Base-by-base conservation (phyloP, 1,140 invertebrate species). In the Drosophila setifemur region DNA sequence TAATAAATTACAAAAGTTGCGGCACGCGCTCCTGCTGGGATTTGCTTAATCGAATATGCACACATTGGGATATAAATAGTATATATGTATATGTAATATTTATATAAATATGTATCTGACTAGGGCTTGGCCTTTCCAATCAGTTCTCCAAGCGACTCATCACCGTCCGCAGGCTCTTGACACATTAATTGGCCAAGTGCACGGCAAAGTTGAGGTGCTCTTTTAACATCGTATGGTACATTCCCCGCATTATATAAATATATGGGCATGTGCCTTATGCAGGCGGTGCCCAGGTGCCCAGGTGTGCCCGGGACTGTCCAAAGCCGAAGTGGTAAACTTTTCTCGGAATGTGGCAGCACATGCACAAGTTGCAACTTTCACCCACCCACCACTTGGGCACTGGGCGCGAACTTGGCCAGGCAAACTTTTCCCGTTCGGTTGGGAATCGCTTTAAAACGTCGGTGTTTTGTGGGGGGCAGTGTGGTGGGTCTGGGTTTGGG, bases 1-100 rank as follows among this genome's bases (percentile, higher is more conserved):
- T 86, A 86, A 86, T 86, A 86, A 70, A 86, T 86, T 81, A 50
- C 63, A 49, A 85, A 81, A 81, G 67, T 86, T 86, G 33, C 33
- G 48, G 44, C 61, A 50, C 47, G 52, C 29, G 19, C 35, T 49
- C 31, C 57, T 44, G 48, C 39, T 64, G 75, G 71, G 72, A 76
- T 86, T 86, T 61, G 44, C 47, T 70, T 75, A 86, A 86, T 76
- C 81, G 81, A 86, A 86, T 85, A 72, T 86, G 60, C 71, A 58
- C 72, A 78, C 50, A 43, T 43, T 23, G 29, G 63, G 37, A 28
- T 16, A 31, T 14, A n/a, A 2, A n/a, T 31, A 12, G 23, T 14
- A n/a, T 6, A n/a, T 31, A 12, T 18, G 16, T 7, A 18, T 1
- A 16, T 23, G 14, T 8, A 12, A 6, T 44, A 3, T 12, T 11